Base-by-base conservation (phyloP, 1,140 invertebrate species). In the Zaprionus davidi region DNA sequence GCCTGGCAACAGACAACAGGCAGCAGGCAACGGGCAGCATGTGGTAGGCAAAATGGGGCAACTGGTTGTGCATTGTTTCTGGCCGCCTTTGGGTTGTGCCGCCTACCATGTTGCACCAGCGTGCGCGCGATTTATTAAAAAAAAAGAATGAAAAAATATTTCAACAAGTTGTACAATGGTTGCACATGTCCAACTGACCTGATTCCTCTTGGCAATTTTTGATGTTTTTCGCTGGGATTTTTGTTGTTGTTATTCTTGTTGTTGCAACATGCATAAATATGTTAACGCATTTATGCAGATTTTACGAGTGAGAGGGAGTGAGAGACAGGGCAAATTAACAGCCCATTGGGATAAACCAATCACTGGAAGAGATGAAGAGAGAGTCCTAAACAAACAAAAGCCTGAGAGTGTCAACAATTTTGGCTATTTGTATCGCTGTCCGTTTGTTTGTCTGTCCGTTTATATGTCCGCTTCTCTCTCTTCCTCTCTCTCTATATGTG, bases 121-220 rank as follows among this genome's bases (percentile, higher is more conserved):
- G 9, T 9, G 28, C 28, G 7, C 9, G 31, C 73, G 51, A 74
- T 69, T 62, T 72, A 64, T 72, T 60, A 74, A 78, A 84, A 17
- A 46, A 46, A 2, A 46, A 9, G 9, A 9, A 38, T 13, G 4
- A 38, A 38, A 44, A 81, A 85, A 71, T 71, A 81, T 79, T 86
- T 84, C 64, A 79, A 69, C 80, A 78, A 74, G 74, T 83, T 83
- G 78, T 81, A 84, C 74, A 72, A 78, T 83, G 78, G 65, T 88
- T 84, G 80, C 84, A 84, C 79, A 84, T 81, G 81, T 90, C 75
- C 81, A 74, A 71, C 65, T 88, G 84, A 88, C 84, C 84, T 67
- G 77, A 84, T 90, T 88, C 71, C 51, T 64, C 41, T 28, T 66
- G 41, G n/a, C 36, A 41, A 67, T n/a, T 60, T 63, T 74, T 57